Evolutionary conservation across 2,797 vertebrate species (phyloP), one percentile per base, ranked within the genome.

Genomic region (Cuculus canorus): DNA sequence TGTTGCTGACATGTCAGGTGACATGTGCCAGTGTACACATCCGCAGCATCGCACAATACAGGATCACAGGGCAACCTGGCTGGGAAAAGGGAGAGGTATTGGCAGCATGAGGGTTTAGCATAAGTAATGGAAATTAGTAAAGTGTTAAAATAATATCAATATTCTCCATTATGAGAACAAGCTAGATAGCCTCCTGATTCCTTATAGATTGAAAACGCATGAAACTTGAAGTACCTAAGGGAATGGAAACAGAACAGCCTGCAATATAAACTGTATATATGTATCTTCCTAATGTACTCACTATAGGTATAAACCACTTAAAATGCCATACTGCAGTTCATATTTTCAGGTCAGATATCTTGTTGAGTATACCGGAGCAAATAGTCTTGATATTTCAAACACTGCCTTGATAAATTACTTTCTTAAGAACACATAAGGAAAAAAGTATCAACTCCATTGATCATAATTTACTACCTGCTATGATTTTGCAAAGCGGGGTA

Each of bases 171-270:
- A 10, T 1, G 18, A 63, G 8, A 59, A 41, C 66, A 64, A 43
- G 39, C 18, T 13, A 21, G 60, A 54, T 13, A 39, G 37, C 8
- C 32, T 43, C 39, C 32, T 17, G 30, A 37, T 28, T 60, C 57
- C 61, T 54, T 30, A 21, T 0, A 13, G 63, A 15, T 0, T 48
- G 57, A 32, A 72, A 45, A 64, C 0, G 28, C 2, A 50, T 3
- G 10, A 43, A 50, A 11, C 35, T 9, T 35, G 50, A 37, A 54
- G 21, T 3, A 18, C 16, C 33, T 57, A 47, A 25, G 28, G 43
- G 83, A 43, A 80, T 68, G 54, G 73, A n/a, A 89, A 57, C 13
- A 75, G 53, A 68, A n/a, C 8, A 73, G 47, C 5, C 60, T 43
- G 52, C 61, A 35, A 3, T 5, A 30, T 19, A 63, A 68, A 30